Base-by-base conservation (phyloP, 1,140 invertebrate genomes). In the Lasioglossum albipes region DNA sequence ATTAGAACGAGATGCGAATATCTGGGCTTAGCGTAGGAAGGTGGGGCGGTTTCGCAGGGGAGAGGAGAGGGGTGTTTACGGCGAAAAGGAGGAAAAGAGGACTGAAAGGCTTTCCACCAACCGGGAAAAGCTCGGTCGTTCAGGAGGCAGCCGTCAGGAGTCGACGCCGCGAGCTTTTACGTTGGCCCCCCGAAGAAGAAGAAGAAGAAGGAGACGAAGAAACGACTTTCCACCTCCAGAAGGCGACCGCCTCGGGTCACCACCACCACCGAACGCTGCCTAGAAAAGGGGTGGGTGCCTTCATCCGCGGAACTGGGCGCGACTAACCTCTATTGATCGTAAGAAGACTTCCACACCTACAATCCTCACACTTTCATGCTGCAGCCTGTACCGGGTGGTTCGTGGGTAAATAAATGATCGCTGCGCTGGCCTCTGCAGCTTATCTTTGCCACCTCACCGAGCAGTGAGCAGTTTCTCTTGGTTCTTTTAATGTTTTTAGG, bases 261-360 rank as follows among this genome's bases (percentile, higher is more conserved):
- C 68, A 85, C 79, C 67, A 79, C 75, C 72, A 79, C 74, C 74
- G 71, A 71, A 70, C 71, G 77, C 68, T 54, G 66, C 75, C 75
- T 87, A 80, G 85, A 87, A 81, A 87, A 78, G 81, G 84, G 86
- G 86, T 84, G 86, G 87, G 76, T 84, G 79, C 80, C 77, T 88
- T 88, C 89, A 87, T 89, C 83, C 89, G 84, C 88, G 87, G 89
- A 85, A 84, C 89, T 88, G 89, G 89, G 89, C 89, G 89, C 88
- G 89, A 90, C 89, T 90, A 90, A 90, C 89, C 89, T 90, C 88
- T 90, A 90, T 90, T 85, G 89, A 90, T 90, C 89, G 89, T 90
- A 90, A 90, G 89, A 89, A 90, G 89, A 82, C 88, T 89, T 89
- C 76, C 87, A 90, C 89, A 89, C 84, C 87, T 89, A 90, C 85